These are phyloP conservation scores for Calameuta idolon DNA, from an alignment of 2,888 invertebrate species.

Conservation along the genomic window DNA sequence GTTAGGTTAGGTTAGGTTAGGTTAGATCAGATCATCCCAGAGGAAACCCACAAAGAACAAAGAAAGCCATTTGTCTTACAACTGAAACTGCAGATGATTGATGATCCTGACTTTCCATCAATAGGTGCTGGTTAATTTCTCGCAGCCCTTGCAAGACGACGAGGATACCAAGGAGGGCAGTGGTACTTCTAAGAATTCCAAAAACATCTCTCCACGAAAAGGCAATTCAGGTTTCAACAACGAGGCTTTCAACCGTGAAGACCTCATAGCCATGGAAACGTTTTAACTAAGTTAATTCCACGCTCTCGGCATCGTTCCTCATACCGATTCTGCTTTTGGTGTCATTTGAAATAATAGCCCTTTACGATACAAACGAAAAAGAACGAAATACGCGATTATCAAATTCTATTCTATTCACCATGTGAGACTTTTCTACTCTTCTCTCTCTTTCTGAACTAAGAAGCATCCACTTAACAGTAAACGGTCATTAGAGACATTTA, in stretches of 20 bases:
- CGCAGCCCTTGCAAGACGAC: not conserved
- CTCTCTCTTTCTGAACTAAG: not conserved
- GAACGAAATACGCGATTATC: not conserved
- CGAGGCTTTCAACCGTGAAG: not conserved
- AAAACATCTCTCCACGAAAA: not conserved
- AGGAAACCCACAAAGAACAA: not conserved
- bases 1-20: not conserved
- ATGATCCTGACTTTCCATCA: not conserved
- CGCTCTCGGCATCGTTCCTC: not conserved
- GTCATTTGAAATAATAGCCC: not conserved
- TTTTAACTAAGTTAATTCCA: not conserved
- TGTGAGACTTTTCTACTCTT: not conserved
- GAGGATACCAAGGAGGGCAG: not conserved
- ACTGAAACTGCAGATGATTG: not conserved
- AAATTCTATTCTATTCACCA: not conserved
- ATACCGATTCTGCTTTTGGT: not conserved
- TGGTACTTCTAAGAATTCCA: not conserved
- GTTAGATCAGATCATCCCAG: not conserved
- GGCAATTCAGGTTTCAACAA: not conserved
- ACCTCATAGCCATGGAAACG: not conserved
- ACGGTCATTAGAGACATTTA: not conserved
- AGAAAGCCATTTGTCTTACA: not conserved
- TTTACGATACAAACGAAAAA: not conserved
- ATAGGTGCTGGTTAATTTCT: not conserved
- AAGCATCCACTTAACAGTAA: not conserved